phyloP scores from a whole-genome alignment of 1,140 invertebrate genomes.

The Drosophila lacertosa region DNA sequence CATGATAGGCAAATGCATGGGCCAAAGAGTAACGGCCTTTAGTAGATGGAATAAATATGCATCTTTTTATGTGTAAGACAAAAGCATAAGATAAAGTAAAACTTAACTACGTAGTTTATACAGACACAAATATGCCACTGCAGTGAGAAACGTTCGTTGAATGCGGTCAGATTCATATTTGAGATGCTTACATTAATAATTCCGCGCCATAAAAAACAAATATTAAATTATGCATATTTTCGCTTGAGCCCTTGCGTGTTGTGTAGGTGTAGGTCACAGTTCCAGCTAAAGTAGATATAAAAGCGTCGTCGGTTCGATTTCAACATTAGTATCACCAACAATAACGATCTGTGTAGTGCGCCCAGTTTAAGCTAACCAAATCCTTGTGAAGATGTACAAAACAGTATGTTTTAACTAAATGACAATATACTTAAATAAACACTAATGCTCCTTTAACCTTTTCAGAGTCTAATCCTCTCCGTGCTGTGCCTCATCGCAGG shows the following conservation, averaged over 20 bases:
- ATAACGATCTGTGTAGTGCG: conserved; percentile 13
- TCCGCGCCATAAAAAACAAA: conserved; percentile 40
- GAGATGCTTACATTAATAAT: conserved; percentile 69
- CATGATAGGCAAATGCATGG: conserved; percentile 6
- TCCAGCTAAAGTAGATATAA: conserved; percentile 42
- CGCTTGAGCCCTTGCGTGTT: conserved; percentile 18
- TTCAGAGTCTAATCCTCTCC: conserved; percentile 50
- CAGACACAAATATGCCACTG: conserved; percentile 13
- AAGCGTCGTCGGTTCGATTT: conserved; percentile 41
- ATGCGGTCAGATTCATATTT: conserved; percentile 73
- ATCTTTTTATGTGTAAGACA: conserved; percentile 35
- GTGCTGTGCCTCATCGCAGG: conserved; percentile 46
- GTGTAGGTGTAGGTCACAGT: conserved; percentile 65
- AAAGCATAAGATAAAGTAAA: conserved; percentile 25
- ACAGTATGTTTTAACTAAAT: conserved; percentile 40
- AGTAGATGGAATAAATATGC: conserved; percentile 35
- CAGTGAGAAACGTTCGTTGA: conserved; percentile 56
- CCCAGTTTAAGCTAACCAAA: conserved; percentile 1
- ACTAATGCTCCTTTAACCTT: not conserved
- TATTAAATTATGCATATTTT: conserved; percentile 49
- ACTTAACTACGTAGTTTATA: conserved; percentile 6
- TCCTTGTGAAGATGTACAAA: conserved; percentile 51
- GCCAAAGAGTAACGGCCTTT: conserved; percentile 39
- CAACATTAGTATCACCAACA: conserved; percentile 59
- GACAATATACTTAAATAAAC: no score